Evolutionary conservation across 2,888 invertebrate species (phyloP), one percentile per base, ranked within the genome.

Genomic region (Catocala sponsa): DNA sequence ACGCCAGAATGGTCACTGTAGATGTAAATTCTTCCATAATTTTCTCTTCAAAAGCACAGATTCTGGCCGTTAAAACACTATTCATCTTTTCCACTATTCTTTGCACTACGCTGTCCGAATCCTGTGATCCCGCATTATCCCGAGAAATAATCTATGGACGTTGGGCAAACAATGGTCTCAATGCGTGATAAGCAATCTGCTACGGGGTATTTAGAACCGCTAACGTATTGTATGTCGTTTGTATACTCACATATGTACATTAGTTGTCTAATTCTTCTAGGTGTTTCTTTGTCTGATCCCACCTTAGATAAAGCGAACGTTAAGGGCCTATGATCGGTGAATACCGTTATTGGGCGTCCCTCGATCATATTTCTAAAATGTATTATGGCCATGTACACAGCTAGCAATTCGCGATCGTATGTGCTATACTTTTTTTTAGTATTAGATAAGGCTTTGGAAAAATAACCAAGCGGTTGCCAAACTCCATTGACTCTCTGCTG

Each of bases 271-370:
- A 55, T 12, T 9, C 55, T 10, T 5, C 48, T 15, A 9, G 55
- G 55, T 15, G 12, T 25, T 1, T 55, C 48, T 4, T 48, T 55
- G 4, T 48, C 25, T 6, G n/a, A 12, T 25, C 10, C 11, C 0
- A 13, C 10, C 12, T 48, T 56, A 10, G 4, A 1, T 9, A 49
- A 32, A 5, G 55, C 32, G 11, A 49, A 32, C 12, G 42, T 25
- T n/a, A 56, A n/a, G 0, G 55, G 49, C 15, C 49, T 56, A 12
- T 56, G 48, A 12, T 56, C 55, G 9, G 55, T 56, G 12, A 32
- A 56, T 4, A 56, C 15, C 6, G 42, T 56, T 2, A 56, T 9
- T 5, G 25, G 5, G 25, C 49, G 6, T 7, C 49, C 55, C 42
- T 48, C 48, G 6, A 55, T 38, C 5, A 55, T 10, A 47, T 15